These are phyloP conservation scores for Drosophila testacea DNA, from an alignment of 2,888 invertebrate genomes.

Conservation along the genomic window DNA sequence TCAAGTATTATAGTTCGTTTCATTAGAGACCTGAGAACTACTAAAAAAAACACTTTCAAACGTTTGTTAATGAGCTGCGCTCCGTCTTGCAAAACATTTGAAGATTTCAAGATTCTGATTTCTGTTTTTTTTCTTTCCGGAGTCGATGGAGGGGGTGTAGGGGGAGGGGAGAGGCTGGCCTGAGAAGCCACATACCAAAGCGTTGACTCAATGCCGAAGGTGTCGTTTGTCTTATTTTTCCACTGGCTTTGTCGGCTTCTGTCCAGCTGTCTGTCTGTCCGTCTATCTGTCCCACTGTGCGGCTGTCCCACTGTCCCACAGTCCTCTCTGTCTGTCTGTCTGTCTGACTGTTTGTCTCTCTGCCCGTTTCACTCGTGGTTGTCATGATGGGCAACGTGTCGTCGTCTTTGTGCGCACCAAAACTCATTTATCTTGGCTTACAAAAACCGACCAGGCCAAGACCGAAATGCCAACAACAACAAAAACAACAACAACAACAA, in stretches of 20 bases:
- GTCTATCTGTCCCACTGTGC: conserved; percentile 8
- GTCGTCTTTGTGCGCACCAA: conserved; percentile 80
- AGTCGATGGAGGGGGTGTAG: no score
- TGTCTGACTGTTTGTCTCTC: conserved; percentile 11
- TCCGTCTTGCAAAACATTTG: conserved; percentile 3
- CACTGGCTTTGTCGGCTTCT: conserved; percentile 73
- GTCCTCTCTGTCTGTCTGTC: neutral
- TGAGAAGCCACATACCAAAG: conserved; percentile 68
- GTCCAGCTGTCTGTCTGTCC: conserved; percentile 11
- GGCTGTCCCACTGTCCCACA: conserved; percentile 5
- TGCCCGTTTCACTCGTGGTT: conserved; percentile 30
- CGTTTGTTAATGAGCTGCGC: conserved; percentile 46
- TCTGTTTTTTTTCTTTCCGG: no score
- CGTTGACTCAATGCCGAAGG: conserved; percentile 75
- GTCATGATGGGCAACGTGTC: conserved; percentile 74
- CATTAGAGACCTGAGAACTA: conserved; percentile 31
- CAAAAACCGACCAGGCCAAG: conserved; percentile 41
- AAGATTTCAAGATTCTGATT: conserved; percentile 23
- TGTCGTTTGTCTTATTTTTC: conserved; percentile 77
- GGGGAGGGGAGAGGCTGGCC: neutral
- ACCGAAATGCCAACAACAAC: conserved; percentile 34
- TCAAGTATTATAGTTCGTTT: conserved; percentile 24
- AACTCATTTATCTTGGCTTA: conserved; percentile 82
- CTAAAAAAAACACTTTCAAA: conserved; percentile 46
- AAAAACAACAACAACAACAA: conserved; percentile 1